Base-by-base conservation (phyloP, 2,888 invertebrate species). In the Sminthurides aquaticus region DNA sequence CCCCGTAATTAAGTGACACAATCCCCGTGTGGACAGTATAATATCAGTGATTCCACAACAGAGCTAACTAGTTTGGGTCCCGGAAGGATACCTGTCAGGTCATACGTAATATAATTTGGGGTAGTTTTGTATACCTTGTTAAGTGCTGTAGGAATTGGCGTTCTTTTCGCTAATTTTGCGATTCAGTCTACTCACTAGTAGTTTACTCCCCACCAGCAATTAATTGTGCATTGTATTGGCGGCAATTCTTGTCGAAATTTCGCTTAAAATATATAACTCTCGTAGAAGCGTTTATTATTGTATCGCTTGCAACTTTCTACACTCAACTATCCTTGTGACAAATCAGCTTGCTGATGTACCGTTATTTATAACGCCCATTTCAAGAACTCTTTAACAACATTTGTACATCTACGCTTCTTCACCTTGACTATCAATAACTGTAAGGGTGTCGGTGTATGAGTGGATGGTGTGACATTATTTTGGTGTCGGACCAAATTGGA, bases 401-500 rank as follows among this genome's bases (percentile, higher is more conserved):
- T 34, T 34, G 8, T 15, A 34, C 43, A 5, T 34, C 43, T 34
- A 15, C 43, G 15, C 8, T 34, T 11, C 5, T 34, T 15, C 15
- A 15, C 43, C 43, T 34, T 34, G 8, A 34, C 43, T 34, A 15
- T 34, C 15, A 34, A 11, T 34, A 11, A 34, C 5, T 34, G 5
- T 34, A 34, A 34, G 8, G 43, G 43, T 34, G 43, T 15, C 15
- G 43, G 43, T 34, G 5, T 34, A 34, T 34, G 43, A 34, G 43
- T 11, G 43, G 15, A 34, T 34, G 43, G 43, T 34, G 43, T 34
- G 43, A 34, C 43, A 34, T 27, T 62, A 55, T 49, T 25, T 59
- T 60, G 62, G 24, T 60, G 62, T 64, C 62, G 58, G 62, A 66
- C 62, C 64, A 67, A 59, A 60, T 27, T 49, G n/a, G 48, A 55